Evolutionary conservation across 1,140 invertebrate genomes (phyloP), one percentile per base, ranked within the genome.

Genomic region (Telenomus remus): DNA sequence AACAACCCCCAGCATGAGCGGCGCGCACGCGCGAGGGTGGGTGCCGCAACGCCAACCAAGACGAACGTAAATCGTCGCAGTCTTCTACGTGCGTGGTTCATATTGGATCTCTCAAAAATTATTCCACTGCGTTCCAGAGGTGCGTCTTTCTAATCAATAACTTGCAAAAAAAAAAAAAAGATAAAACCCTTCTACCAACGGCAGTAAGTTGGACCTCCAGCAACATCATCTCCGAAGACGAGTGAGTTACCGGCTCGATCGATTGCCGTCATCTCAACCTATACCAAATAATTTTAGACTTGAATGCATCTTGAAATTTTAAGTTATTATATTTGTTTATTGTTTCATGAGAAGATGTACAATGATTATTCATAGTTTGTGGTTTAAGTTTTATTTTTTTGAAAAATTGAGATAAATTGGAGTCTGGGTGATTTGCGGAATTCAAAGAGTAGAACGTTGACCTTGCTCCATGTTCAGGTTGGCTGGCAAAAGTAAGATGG

Each of bases 21-120:
- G 33, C 47, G 34, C 66, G 66, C 73, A 65, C 60, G 66, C 74
- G 19, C 49, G 55, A 65, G 70, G 70, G 70, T 73, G 70, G 70
- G 33, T 65, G n/a, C 70, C 48, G 60, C 39, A 54, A 70, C 33
- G 43, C 11, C n/a, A 48, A 49, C 47, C 16, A 49, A 51, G 50
- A 11, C 37, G 42, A 65, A 60, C 60, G 61, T 60, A 60, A 65
- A 64, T 73, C 70, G 60, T 73, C 66, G 66, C 66, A 64, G 61
- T 73, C 55, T 59, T 49, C 55, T 59, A 54, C 50, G 54, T 73
- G 55, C 61, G 70, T 65, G 70, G 34, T 16, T 54, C 43, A 51
- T 53, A 59, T 46, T 65, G 39, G 49, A 73, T 73, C 57, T 16
- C 14, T 10, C 27, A 4, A 49, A 54, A 51, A 60, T 60, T 49